Evolutionary conservation across 2,888 invertebrate species (phyloP).

Genomic region (Euzetes globulus): DNA sequence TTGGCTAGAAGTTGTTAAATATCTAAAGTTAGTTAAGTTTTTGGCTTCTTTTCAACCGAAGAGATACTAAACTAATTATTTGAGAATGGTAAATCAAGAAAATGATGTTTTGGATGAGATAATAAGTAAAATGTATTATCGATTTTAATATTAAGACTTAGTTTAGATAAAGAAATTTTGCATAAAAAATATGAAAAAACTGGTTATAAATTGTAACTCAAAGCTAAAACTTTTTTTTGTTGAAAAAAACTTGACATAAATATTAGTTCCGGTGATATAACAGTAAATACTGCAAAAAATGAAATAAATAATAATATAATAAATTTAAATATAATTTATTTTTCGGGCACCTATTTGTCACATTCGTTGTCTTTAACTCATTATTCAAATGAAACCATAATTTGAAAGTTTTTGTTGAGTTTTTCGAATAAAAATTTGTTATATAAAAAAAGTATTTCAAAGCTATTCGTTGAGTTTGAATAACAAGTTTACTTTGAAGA

Average conservation of each 20-base stretch:
- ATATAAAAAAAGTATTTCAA: neutral
- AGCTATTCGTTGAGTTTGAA: neutral
- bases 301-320: neutral
- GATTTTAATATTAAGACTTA: neutral
- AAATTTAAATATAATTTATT: neutral
- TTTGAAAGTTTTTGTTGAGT: neutral
- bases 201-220: neutral
- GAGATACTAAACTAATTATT: neutral
- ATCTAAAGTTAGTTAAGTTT: neutral
- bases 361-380: neutral
- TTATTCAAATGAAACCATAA: neutral
- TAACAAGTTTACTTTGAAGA: neutral
- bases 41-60: neutral
- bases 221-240: too few species aligned
- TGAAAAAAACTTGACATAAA: neutral
- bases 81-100: neutral
- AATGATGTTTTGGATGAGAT: neutral
- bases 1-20: too few species aligned
- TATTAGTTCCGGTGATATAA: conserved; percentile 14
- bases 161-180: neutral
- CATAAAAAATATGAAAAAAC: neutral
- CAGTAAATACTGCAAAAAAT: neutral
- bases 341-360: neutral
- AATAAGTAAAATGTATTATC: neutral
- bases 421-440: neutral